Evolutionary conservation across 2,888 invertebrate genomes (phyloP).

Genomic region (Amiota mariae): DNA sequence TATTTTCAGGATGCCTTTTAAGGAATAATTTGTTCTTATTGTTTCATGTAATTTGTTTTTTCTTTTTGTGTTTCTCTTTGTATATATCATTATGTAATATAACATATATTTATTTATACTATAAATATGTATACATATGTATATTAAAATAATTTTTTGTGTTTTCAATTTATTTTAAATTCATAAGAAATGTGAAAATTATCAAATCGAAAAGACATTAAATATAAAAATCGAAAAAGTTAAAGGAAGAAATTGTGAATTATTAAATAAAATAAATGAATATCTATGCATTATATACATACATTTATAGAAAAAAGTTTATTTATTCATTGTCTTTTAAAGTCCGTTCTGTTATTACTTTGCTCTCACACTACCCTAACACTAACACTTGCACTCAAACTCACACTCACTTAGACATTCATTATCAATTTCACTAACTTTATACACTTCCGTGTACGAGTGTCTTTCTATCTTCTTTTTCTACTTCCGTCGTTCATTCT

Average conservation of each 20-base stretch:
- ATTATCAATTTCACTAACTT: no score
- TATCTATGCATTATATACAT: neutral
- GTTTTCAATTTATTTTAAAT: neutral
- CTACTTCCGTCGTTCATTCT: neutral
- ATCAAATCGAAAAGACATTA: no score
- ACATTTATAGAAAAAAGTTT: neutral
- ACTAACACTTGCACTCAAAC: neutral
- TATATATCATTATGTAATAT: no score
- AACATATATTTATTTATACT: no score
- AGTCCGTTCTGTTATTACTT: constrained; percentile 3
- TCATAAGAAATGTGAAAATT: neutral
- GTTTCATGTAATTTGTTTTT: neutral
- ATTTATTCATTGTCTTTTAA: constrained; percentile 15
- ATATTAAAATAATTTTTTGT: constrained; percentile 3
- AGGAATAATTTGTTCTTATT: neutral
- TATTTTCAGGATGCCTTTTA: neutral
- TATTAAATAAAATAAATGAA: neutral
- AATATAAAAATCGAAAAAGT: no score
- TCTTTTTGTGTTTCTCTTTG: neutral
- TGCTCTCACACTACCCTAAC: neutral
- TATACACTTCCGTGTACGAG: neutral
- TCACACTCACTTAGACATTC: no score
- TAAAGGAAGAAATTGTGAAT: no score
- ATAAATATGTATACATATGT: no score
- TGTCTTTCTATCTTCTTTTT: no score